phyloP scores from a whole-genome alignment of 2,797 vertebrate genomes.

The Glossophaga mutica region DNA sequence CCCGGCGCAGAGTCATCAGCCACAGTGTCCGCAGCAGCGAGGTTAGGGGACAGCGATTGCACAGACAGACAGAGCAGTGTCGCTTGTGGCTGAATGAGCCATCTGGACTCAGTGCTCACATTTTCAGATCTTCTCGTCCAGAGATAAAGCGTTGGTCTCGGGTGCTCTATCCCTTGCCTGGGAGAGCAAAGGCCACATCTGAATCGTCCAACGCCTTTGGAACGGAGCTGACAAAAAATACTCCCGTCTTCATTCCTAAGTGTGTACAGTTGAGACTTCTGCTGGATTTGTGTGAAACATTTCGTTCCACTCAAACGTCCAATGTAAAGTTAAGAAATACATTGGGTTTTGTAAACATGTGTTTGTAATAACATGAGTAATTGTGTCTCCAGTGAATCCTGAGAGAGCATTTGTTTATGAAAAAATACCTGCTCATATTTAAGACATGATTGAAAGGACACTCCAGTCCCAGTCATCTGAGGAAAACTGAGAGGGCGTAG shows the following conservation, averaged over 20 bases:
- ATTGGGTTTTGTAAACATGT: neutral
- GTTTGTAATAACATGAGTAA: neutral
- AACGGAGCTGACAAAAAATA: neutral
- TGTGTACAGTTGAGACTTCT: neutral
- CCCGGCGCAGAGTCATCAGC: too few relatives aligned
- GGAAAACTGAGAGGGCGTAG: neutral
- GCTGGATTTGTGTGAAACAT: neutral
- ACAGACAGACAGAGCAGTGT: neutral
- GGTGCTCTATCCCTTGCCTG: neutral
- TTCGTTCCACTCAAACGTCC: too few relatives aligned
- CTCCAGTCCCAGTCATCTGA: rapidly evolving
- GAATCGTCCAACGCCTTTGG: neutral
- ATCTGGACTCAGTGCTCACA: neutral
- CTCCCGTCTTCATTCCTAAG: neutral
- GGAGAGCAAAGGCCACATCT: neutral
- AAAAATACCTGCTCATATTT: neutral
- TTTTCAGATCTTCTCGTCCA: neutral
- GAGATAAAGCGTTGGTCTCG: conserved; percentile 30
- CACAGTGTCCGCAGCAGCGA: neutral
- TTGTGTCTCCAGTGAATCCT: neutral
- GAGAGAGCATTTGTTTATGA: rapidly evolving
- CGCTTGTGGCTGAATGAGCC: neutral
- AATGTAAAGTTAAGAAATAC: neutral
- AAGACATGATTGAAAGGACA: neutral
- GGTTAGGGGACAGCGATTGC: conserved; percentile 42